Evolutionary conservation across 1,140 invertebrate genomes (phyloP).

Genomic region (Chironomus tepperi): DNA sequence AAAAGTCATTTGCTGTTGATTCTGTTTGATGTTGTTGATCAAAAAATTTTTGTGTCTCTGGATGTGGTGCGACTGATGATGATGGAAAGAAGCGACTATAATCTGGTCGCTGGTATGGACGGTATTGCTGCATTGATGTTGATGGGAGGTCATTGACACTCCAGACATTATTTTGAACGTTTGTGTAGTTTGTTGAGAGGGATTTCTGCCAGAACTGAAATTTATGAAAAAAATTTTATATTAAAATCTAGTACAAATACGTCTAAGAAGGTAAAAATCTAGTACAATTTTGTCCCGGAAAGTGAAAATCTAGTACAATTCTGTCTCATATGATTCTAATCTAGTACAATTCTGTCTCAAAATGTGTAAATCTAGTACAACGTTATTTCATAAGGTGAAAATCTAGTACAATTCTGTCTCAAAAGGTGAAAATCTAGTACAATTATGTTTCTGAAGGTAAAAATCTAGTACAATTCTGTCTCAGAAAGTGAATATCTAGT

Average conservation of each 20-base stretch:
- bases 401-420: too few species aligned
- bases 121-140: not conserved
- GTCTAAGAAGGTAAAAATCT: not conserved
- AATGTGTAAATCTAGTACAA: too few species aligned
- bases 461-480: too few species aligned
- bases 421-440: too few species aligned
- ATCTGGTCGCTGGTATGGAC: not conserved
- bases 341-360: too few species aligned
- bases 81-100: not conserved
- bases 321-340: too few species aligned
- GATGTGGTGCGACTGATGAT: constrained; percentile 28
- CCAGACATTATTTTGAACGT: not conserved
- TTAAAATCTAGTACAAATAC: too few species aligned
- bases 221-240: not conserved
- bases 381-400: too few species aligned
- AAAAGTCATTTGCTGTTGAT: constrained; percentile 46
- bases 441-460: too few species aligned
- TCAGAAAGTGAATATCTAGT: too few species aligned
- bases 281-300: too few species aligned
- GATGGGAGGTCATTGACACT: constrained; percentile 28
- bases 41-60: constrained; percentile 27
- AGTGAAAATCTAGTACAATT: not conserved
- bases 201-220: not conserved
- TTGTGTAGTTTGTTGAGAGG: not conserved
- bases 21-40: constrained; percentile 35